Evolutionary conservation across 2,888 invertebrate genomes (phyloP), one percentile per base, ranked within the genome.

Genomic region (Caenorhabditis uteleia): DNA sequence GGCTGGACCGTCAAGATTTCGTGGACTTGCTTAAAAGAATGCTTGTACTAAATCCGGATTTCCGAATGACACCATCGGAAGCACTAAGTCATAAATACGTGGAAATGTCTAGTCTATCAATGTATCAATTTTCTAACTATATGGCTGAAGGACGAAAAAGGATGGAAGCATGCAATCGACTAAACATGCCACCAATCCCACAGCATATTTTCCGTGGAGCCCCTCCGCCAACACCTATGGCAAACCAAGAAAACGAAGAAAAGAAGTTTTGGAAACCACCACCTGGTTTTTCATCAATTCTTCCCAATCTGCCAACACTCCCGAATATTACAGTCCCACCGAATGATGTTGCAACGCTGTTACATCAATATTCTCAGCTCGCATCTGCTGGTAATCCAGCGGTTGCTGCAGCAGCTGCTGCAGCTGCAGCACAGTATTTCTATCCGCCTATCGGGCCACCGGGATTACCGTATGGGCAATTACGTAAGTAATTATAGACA

Each of bases 21-120:
- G 95, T 98, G 77, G 95, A 97, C 86, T 88, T 99, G 79, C 87
- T 98, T 49, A 97, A 97, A 86, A 88, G 93, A 80, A 99, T 99
- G 98, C 88, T 99, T 55, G 95, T 95, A 16, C 91, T 98, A 89
- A 97, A 98, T 87, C 86, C 92, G 89, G 95, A 95, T 85, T 88
- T 95, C 57, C 88, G 98, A 49, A 92, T 97, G 80, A 93, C 92
- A 20, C 98, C 98, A 0, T 49, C 61, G 10, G 77, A 78, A 25
- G 83, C 80, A 23, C 68, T 83, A 18, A 73, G 79, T 25, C 78
- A 80, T 42, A 70, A 67, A 33, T 83, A 83, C 50, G 75, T 83
- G 20, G 70, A 70, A 21, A 79, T 83, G 77, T 48, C 64, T 6
- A 80, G 82, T 54, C 45, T 82, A 21, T 40, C 50, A n/a, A 55